Evolutionary conservation across 2,888 invertebrate species (phyloP), one percentile per base, ranked within the genome.

Genomic region (Zelleria hepariella): DNA sequence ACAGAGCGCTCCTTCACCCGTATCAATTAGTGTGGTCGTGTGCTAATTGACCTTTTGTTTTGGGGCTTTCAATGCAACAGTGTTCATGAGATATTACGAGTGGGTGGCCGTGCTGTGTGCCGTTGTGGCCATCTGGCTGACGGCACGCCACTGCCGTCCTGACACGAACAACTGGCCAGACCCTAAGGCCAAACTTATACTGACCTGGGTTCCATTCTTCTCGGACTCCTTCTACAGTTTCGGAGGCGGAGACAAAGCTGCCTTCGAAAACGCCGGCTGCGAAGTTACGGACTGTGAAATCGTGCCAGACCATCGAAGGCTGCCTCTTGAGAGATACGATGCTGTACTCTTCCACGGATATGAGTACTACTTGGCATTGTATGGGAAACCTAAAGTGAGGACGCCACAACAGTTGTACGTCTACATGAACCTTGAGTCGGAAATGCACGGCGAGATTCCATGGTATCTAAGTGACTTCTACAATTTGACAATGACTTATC

Each of bases 401-500:
- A 10, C 7, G 20, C 32, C 32, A 18, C 18, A 32, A 5, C 55
- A 56, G 20, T 21, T 56, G 18, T 56, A 27, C 15, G 55, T 56
- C 5, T 56, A 20, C 23, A 27, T 56, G 32, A 27, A 7, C n/a
- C 10, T 26, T 18, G 55, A 56, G 8, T 21, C 55, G 8, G 26
- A 18, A 10, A 18, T 27, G 20, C 55, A 56, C 55, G n/a, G 18
- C 4, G 20, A 20, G 5, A 21, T 18, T n/a, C 55, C 55, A 27
- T 18, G 15, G 8, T 27, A 21, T 18, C 32, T 2, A n/a, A n/a
- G 2, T 10, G 21, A 27, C 8, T 56, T 56, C 2, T 47, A 21
- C 7, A 48, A 57, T 21, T n/a, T 57, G 21, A 47, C 57, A 1
- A 57, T 57, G 48, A 57, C 57, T 2, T 57, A 47, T 18, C 42